Evolutionary conservation across 2,113 vertebrate species (phyloP).

Genomic region (Pycnonotus jocosus): DNA sequence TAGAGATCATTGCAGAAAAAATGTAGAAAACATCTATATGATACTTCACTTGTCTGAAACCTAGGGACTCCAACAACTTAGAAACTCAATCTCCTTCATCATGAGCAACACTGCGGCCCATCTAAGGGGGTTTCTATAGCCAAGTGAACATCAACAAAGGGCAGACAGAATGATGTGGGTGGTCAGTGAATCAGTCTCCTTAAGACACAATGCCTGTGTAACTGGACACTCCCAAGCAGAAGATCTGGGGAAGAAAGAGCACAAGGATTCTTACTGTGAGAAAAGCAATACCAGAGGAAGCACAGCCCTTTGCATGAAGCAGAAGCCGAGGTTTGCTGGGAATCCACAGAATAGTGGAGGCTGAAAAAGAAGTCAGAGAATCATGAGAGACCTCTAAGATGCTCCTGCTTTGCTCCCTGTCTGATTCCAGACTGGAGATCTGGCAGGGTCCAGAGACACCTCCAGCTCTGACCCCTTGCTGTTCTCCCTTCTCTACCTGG

Average conservation of each 20-base stretch:
- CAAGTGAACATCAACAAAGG: background rate
- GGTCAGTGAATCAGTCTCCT: background rate
- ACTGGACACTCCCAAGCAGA: background rate
- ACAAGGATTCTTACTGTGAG: background rate
- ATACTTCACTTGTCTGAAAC: background rate
- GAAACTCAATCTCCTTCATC: background rate
- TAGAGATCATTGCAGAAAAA: background rate
- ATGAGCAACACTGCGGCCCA: background rate
- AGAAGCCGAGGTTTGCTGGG: background rate
- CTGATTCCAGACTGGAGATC: background rate
- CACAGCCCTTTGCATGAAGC: background rate
- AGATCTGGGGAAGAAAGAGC: background rate
- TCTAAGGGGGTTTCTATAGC: background rate
- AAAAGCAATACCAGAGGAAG: background rate
- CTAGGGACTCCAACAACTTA: background rate
- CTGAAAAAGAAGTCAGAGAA: background rate
- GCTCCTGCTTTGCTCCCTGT: background rate
- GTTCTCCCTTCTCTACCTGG: background rate
- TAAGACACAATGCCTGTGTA: background rate
- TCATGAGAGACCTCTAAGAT: background rate
- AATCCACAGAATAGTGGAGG: background rate
- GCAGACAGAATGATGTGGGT: background rate
- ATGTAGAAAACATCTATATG: background rate
- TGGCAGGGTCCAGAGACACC: background rate
- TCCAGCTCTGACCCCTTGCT: background rate